Evolutionary conservation across 2,113 vertebrate species (phyloP).

Genomic region (Neolamprologus cancellatus): DNA sequence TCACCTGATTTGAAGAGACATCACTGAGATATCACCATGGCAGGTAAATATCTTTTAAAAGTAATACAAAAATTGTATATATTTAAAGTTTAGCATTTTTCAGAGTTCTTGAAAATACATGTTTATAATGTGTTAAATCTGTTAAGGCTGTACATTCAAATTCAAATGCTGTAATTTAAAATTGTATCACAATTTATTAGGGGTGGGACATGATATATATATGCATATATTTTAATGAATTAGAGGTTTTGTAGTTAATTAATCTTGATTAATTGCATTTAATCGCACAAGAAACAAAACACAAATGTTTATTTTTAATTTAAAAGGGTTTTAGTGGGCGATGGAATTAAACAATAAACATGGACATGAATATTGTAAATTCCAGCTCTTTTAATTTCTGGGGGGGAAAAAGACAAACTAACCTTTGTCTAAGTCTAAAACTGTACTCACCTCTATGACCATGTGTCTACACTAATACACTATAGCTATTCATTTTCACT

Average conservation of each 20-base stretch:
- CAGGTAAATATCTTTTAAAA: background rate
- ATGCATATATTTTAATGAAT: background rate
- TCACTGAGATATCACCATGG: background rate
- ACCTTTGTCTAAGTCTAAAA: background rate
- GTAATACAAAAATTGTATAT: fast-evolving
- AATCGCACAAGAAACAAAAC: background rate
- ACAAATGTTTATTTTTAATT: fast-evolving
- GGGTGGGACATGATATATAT: background rate
- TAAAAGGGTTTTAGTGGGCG: background rate
- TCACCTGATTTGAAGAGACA: background rate
- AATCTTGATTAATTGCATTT: background rate
- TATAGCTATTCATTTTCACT: background rate
- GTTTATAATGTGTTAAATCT: background rate
- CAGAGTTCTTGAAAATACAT: background rate
- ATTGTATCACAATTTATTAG: background rate
- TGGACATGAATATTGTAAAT: background rate
- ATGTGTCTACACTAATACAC: background rate
- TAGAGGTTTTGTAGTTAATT: background rate
- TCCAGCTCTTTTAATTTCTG: background rate
- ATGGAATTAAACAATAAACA: background rate
- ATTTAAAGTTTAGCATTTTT: background rate
- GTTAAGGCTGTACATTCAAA: background rate
- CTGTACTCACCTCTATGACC: background rate
- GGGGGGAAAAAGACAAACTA: fast-evolving
- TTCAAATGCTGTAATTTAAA: background rate